Evolutionary conservation across 2,888 invertebrate genomes (phyloP).

Genomic region (Gisinianus flammeolus): DNA sequence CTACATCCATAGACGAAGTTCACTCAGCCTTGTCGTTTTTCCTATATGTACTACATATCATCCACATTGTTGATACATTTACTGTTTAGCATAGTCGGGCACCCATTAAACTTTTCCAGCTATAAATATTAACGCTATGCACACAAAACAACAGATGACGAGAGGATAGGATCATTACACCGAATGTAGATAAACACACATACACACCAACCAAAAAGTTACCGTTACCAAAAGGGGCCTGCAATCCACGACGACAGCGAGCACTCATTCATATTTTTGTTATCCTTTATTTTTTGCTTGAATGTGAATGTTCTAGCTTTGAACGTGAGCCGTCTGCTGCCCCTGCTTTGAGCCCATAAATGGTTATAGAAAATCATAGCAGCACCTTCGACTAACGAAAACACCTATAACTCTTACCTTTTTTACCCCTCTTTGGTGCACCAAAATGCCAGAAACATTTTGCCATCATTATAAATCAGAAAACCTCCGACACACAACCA

Average conservation of each 20-base stretch:
- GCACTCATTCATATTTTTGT: conserved; percentile 9
- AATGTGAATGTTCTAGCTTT: not conserved
- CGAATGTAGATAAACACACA: not conserved
- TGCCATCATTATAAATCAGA: conserved; percentile 45
- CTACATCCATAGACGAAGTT: not conserved
- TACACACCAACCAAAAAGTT: not conserved
- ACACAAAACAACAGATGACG: not conserved
- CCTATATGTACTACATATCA: not conserved
- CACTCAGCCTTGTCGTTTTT: not conserved
- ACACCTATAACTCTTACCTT: not conserved
- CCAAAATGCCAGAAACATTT: conserved; percentile 34
- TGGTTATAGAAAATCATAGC: conserved; percentile 11
- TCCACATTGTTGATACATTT: not conserved
- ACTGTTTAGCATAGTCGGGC: not conserved
- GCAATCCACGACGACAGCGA: not conserved
- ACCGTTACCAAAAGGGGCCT: not conserved
- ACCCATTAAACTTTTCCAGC: not conserved
- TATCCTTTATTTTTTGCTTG: not conserved
- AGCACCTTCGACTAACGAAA: conserved; percentile 6
- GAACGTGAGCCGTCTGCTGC: not conserved
- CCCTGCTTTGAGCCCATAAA: conserved; percentile 7
- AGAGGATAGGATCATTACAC: not conserved
- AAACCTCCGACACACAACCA: not conserved
- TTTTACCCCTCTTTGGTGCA: conserved; percentile 24
- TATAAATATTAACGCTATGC: not conserved